Conservation (phyloP, 2,113 vertebrate species). For the Panthera tigris region DNA sequence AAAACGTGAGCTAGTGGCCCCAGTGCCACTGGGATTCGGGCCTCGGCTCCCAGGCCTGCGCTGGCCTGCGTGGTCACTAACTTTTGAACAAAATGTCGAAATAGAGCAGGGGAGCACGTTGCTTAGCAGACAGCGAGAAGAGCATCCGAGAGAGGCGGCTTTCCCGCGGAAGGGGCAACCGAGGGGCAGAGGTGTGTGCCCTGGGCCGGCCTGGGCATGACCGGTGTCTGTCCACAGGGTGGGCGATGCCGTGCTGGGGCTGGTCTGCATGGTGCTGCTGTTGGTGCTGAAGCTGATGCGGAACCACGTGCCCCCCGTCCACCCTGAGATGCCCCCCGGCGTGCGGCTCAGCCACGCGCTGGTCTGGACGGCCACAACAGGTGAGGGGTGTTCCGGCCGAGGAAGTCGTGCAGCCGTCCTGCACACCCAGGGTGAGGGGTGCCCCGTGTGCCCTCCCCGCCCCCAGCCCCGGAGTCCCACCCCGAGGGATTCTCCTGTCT, state of each 20-base stretch:
- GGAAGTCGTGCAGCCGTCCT: accelerated
- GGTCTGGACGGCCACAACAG: conserved; percentile 89
- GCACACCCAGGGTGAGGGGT: accelerated
- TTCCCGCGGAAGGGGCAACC: accelerated
- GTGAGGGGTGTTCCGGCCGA: conserved; percentile 74
- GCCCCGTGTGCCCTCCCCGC: accelerated
- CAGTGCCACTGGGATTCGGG: accelerated
- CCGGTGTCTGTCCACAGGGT: conserved; percentile 74
- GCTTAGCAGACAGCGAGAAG: neutral
- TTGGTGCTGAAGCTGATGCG: conserved; percentile 88
- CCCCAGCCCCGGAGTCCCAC: neutral
- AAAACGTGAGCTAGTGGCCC: accelerated
- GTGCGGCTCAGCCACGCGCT: conserved; percentile 83
- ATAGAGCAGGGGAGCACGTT: neutral
- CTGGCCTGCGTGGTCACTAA: accelerated
- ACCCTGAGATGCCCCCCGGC: neutral
- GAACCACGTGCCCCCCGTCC: conserved; percentile 69
- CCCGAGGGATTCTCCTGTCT: accelerated
- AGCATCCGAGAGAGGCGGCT: accelerated
- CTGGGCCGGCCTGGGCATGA: neutral
- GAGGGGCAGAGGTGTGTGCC: accelerated
- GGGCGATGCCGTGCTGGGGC: conserved; percentile 90
- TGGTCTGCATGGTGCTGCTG: conserved; percentile 88
- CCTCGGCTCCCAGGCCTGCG: accelerated
- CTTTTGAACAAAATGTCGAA: neutral